Conservation (phyloP, 2,888 invertebrate species). For the Zaprionus bogoriensis region DNA sequence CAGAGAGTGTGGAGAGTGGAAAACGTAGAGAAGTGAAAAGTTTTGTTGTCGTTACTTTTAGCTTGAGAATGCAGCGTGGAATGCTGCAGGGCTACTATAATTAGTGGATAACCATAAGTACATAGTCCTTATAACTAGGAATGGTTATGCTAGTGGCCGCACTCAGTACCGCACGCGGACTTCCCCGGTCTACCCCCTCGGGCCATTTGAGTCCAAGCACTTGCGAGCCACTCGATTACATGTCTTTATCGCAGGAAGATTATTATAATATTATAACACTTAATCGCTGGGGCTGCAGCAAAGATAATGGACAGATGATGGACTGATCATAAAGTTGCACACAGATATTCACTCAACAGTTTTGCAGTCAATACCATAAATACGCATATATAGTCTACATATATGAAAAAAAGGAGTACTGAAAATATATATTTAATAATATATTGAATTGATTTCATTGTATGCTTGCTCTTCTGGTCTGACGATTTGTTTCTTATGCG, state of each 20-base stretch:
- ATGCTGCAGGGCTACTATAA: conserved; percentile 53
- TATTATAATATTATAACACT: conserved; percentile 25
- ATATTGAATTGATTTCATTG: too few species aligned
- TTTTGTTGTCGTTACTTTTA: conserved; percentile 48
- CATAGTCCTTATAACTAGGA: conserved; percentile 23
- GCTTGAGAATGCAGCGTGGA: conserved; percentile 48
- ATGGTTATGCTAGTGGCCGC: conserved; percentile 43
- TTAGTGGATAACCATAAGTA: conserved; percentile 61
- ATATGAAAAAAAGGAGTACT: too few species aligned
- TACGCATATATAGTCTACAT: too few species aligned
- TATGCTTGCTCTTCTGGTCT: too few species aligned
- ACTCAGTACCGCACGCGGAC: too few species aligned
- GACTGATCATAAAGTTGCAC: too few species aligned
- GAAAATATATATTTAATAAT: too few species aligned
- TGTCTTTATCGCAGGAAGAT: conserved; percentile 34
- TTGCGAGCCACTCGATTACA: conserved; percentile 22
- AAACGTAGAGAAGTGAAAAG: conserved; percentile 28
- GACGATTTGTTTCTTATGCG: too few species aligned
- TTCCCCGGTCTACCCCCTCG: conserved; percentile 15
- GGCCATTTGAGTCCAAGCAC: background rate
- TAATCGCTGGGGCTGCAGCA: conserved; percentile 14
- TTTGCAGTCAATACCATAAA: too few species aligned
- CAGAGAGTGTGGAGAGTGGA: background rate
- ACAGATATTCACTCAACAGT: too few species aligned
- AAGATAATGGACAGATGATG: too few species aligned